Conservation (phyloP, 2,797 vertebrate species). For the Selene dorsalis region DNA sequence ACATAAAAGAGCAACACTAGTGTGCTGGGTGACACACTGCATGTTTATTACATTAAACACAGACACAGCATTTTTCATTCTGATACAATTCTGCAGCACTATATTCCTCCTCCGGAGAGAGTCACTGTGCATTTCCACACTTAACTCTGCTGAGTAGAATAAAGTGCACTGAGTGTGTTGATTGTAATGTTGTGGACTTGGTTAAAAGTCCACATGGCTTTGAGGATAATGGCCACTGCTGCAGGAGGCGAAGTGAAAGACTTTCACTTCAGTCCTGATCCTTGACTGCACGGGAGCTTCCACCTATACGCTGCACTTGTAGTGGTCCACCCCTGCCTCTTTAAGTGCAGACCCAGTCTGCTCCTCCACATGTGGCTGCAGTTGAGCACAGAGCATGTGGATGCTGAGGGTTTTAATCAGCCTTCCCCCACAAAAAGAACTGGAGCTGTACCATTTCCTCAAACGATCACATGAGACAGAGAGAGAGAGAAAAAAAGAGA, state of each 20-base stretch:
- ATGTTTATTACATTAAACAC: no score
- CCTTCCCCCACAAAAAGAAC: constrained; percentile 3
- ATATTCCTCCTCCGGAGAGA: no score
- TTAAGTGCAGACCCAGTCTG: constrained; percentile 7
- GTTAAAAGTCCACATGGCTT: constrained; percentile 70
- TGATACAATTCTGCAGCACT: no score
- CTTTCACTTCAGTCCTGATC: constrained; percentile 50
- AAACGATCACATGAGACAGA: constrained; percentile 29
- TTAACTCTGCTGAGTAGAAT: neutral
- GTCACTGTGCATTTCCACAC: neutral
- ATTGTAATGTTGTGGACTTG: constrained; percentile 20
- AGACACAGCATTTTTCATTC: no score
- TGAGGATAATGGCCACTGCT: constrained; percentile 68
- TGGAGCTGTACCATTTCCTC: constrained; percentile 15
- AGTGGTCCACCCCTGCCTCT: no score
- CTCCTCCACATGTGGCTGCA: neutral
- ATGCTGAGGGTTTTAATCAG: constrained; percentile 35
- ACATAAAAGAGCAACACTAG: neutral
- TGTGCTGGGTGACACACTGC: no score
- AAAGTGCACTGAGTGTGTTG: neutral
- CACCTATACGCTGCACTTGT: neutral
- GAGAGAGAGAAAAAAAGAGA: constrained; percentile 10
- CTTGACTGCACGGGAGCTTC: constrained; percentile 14
- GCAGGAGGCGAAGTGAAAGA: constrained; percentile 39
- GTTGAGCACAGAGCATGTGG: neutral